Evolutionary conservation across 2,797 vertebrate species (phyloP).

Genomic region (Phylloscopus collybita): DNA sequence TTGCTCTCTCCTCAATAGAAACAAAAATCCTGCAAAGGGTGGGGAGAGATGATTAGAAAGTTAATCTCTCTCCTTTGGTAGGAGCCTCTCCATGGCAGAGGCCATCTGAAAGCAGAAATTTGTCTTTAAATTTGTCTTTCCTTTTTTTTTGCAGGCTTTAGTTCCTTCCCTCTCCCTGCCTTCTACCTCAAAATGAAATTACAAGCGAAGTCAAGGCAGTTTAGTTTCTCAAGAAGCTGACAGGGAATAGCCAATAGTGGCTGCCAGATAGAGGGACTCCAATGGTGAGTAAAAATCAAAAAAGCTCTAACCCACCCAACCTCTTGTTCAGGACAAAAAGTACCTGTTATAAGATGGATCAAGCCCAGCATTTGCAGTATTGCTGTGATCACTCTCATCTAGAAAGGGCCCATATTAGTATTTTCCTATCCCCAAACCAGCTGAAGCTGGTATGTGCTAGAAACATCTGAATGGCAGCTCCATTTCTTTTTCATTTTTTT

Average conservation of each 20-base stretch:
- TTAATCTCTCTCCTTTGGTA: neutral
- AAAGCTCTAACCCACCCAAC: neutral
- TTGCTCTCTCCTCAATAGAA: accelerated
- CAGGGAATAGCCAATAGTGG: neutral
- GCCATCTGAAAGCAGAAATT: neutral
- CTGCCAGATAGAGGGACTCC: neutral
- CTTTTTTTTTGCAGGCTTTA: neutral
- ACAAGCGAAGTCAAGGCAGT: neutral
- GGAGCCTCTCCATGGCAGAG: neutral
- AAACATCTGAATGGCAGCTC: neutral
- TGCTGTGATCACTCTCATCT: neutral
- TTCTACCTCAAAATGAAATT: neutral
- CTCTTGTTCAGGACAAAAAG: neutral
- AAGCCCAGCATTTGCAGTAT: neutral
- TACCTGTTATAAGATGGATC: accelerated
- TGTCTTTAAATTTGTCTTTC: neutral
- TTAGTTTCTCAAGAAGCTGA: neutral
- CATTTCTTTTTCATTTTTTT: neutral
- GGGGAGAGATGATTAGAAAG: neutral
- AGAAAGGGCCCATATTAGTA: neutral
- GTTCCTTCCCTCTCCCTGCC: neutral
- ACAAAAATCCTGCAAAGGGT: neutral
- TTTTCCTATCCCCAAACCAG: neutral
- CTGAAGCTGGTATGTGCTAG: neutral
- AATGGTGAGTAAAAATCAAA: neutral